A percentile compares a stretch with the other conserved stretches of the same genome.
Evolutionary conservation across 1,140 invertebrate species (phyloP).

Genomic region (Zeugodacus cucurbitae): DNA sequence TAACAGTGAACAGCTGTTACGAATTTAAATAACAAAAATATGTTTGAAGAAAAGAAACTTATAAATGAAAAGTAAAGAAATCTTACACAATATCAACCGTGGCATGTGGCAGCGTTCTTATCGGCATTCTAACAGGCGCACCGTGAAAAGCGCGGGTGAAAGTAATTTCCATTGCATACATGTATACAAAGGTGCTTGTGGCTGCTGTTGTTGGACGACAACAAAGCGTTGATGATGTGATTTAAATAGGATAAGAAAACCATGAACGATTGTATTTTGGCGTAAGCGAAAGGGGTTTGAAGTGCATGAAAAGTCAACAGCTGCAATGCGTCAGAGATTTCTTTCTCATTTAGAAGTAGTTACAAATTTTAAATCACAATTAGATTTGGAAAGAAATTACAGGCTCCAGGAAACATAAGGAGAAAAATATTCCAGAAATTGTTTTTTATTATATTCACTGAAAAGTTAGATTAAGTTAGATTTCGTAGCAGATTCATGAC

Average conservation of each 20-base stretch:
- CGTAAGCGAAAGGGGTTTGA: background rate
- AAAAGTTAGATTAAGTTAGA: no score
- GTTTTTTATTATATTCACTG: no score
- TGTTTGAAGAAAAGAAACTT: background rate
- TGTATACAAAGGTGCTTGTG: background rate
- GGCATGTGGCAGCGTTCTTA: background rate
- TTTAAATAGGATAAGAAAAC: constrained; percentile 4
- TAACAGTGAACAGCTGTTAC: background rate
- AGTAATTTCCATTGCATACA: background rate
- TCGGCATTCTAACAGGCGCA: background rate
- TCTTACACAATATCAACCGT: background rate
- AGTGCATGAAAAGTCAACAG: background rate
- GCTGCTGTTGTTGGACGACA: background rate
- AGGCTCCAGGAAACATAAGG: no score
- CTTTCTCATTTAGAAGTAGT: no score
- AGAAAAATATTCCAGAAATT: no score
- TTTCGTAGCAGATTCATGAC: no score
- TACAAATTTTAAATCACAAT: no score
- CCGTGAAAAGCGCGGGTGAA: constrained; percentile 13
- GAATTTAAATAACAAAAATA: constrained; percentile 11
- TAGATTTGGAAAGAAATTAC: no score
- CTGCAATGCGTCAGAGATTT: background rate
- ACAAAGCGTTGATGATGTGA: background rate
- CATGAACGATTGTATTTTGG: background rate
- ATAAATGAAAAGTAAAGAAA: background rate